Evolutionary conservation across 2,888 invertebrate genomes (phyloP).

Genomic region (Smittia aterrima): DNA sequence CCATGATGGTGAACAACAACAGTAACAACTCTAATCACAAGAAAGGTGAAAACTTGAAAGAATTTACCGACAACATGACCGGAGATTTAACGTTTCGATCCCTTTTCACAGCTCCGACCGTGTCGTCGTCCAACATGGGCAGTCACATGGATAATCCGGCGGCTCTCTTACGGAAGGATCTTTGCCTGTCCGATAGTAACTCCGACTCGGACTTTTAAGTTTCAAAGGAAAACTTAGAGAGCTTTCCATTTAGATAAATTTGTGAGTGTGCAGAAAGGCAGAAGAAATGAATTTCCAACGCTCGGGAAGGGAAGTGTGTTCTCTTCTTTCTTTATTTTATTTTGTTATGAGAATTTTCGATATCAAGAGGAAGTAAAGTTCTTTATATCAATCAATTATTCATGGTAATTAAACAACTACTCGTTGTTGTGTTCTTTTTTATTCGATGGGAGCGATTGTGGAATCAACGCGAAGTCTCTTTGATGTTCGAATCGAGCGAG

Average conservation of each 20-base stretch:
- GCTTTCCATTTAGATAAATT: too few relatives aligned
- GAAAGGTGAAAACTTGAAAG: conserved; percentile 20
- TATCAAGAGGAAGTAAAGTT: too few relatives aligned
- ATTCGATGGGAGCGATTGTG: too few relatives aligned
- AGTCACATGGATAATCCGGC: conserved; percentile 49
- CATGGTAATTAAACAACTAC: too few relatives aligned
- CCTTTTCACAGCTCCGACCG: conserved; percentile 4
- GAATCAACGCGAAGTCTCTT: too few relatives aligned
- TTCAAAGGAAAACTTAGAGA: neutral
- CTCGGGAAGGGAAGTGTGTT: neutral
- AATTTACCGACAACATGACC: neutral
- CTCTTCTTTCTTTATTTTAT: too few relatives aligned
- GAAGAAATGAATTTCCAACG: too few relatives aligned
- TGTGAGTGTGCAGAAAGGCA: neutral
- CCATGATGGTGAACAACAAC: neutral
- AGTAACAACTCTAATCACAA: neutral
- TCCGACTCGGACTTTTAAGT: conserved; percentile 66
- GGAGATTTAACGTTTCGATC: neutral
- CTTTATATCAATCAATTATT: too few relatives aligned
- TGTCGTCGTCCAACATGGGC: neutral
- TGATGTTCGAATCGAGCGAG: too few relatives aligned
- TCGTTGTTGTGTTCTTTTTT: too few relatives aligned
- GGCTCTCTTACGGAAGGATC: conserved; percentile 75
- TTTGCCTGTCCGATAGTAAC: conserved; percentile 82
- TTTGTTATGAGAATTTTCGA: too few relatives aligned